Base-by-base conservation (phyloP, 1,140 invertebrate genomes). In the Pseudachorutes palmiensis region DNA sequence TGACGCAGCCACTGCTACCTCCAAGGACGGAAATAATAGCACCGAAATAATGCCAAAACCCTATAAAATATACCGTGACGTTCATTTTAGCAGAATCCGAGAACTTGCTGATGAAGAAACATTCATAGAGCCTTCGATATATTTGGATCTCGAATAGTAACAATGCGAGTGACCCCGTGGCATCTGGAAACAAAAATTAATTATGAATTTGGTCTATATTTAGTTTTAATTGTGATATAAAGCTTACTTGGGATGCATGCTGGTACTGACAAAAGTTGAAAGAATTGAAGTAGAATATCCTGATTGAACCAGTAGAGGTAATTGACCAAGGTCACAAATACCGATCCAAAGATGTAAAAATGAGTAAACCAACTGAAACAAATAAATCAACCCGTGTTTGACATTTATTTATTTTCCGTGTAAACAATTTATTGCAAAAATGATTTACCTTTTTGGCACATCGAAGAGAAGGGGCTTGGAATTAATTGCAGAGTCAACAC, bases 41-140 rank as follows among this genome's bases (percentile, higher is more conserved):
- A 30, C 58, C 58, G 24, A 60, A 60, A 60, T 60, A 60, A 60
- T 60, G 58, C 58, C 58, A 60, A 30, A 60, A 32, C 31, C 58
- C 58, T 9, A 31, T 31, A 30, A 32, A 14, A 22, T 60, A 60
- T 3, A 60, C 31, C 2, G 58, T 12, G 3, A 60, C 22, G 24
- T 30, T 60, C 58, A 60, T 60, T 60, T 60, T 28, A 32, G 58
- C 58, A 9, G 30, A 22, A 29, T 26, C 9, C 2, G 58, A 60
- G 29, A 60, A 60, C 22, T 60, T 60, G 30, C 58, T 60, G 22
- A 60, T 31, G 30, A 60, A 60, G 14, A 60, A 9, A 32, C 58
- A 60, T 22, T 60, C 58, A 29, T 60, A 60, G 14, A 60, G 30
- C 12, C 58, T 28, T 9, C 58, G 26, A 29, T 28, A 60, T 22